Percentiles rank a stretch among this genome's conserved stretches.
These are phyloP conservation scores for Actinemys pallida DNA, from an alignment of 2,113 vertebrate genomes.

Conservation along the genomic window DNA sequence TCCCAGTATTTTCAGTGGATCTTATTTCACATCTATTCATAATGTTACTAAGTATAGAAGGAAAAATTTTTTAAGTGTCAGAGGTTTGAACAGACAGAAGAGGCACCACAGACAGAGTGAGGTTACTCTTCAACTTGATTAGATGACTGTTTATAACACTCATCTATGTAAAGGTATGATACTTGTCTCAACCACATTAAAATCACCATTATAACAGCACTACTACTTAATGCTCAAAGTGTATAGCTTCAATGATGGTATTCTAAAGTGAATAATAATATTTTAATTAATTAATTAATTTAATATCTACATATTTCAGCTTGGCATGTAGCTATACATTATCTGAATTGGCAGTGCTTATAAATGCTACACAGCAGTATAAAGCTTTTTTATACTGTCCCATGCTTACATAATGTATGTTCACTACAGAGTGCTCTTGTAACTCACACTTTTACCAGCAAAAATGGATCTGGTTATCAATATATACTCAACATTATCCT, in stretches of 20 bases:
- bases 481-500: accelerated
- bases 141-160: neutral
- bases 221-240: neutral
- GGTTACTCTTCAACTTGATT: neutral
- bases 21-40: constrained; percentile 33
- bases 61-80: neutral
- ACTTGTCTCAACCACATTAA: constrained; percentile 30
- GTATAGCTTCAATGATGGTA: neutral
- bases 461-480: accelerated
- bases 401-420: accelerated
- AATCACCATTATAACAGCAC: neutral
- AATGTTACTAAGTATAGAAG: constrained; percentile 34
- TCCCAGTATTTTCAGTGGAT: constrained; percentile 50
- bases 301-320: neutral
- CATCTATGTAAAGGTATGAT: neutral
- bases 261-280: neutral
- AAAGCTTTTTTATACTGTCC: accelerated
- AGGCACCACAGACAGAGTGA: neutral
- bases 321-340: accelerated
- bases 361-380: accelerated
- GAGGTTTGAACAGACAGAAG: neutral
- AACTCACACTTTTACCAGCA: neutral
- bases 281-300: too few species aligned
- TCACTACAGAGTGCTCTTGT: accelerated
- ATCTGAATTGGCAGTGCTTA: neutral